Percentiles rank a stretch among this genome's conserved stretches.
phyloP scores from a whole-genome alignment of 2,797 vertebrate genomes.

The Eidolon dupreanum region DNA sequence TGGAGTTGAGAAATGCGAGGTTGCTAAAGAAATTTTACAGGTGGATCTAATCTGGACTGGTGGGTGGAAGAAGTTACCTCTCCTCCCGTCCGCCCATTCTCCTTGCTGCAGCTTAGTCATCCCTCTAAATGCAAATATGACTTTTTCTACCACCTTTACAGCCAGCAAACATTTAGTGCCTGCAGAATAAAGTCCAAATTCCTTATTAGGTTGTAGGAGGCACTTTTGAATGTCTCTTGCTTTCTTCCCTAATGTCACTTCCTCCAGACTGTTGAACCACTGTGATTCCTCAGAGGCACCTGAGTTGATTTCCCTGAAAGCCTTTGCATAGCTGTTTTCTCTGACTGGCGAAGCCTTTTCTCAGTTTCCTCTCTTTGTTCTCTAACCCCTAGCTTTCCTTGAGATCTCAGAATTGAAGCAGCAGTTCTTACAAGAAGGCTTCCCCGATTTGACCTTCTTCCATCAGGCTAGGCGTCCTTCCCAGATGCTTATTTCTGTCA shows the following conservation, averaged over 20 bases:
- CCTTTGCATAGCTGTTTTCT: not conserved
- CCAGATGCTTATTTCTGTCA: not conserved
- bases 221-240: not conserved
- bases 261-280: rapidly evolving
- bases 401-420: not conserved
- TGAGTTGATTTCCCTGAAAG: not conserved
- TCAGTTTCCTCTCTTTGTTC: not conserved
- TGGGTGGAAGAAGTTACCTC: not conserved
- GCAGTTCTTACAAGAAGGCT: not conserved
- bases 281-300: not conserved
- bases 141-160: not conserved
- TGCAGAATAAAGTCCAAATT: not conserved
- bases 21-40: not conserved
- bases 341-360: not conserved
- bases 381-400: not conserved
- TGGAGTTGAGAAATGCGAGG: not conserved
- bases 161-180: not conserved
- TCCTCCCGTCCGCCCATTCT: not conserved
- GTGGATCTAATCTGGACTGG: not conserved
- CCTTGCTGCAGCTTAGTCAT: not conserved
- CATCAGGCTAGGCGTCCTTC: not conserved
- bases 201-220: not conserved
- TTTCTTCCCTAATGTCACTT: not conserved
- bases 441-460: not conserved
- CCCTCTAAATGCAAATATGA: not conserved